These are phyloP conservation scores for Puma concolor DNA, from an alignment of 2,113 vertebrate species.

Conservation along the genomic window DNA sequence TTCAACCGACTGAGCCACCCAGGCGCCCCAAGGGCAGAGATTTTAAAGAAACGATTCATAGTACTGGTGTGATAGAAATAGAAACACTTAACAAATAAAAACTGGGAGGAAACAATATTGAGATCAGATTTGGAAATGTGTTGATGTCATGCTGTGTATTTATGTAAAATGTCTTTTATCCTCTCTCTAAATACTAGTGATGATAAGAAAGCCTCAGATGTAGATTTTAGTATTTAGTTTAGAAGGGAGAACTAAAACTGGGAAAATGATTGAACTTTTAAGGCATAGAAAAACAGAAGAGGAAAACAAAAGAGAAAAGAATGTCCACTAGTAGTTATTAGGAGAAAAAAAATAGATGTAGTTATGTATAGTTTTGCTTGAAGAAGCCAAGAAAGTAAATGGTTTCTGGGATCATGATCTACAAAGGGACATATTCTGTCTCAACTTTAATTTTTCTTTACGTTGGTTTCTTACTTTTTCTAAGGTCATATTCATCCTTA, in stretches of 20 bases:
- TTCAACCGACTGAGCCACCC: no score
- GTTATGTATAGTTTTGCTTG: neutral
- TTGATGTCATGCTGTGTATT: neutral
- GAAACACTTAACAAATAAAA: neutral
- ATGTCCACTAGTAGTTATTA: neutral
- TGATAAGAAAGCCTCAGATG: neutral
- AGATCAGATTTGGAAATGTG: neutral
- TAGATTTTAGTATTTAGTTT: neutral
- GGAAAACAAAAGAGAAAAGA: neutral
- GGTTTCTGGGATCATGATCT: neutral
- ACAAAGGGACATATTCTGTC: neutral
- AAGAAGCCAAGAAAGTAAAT: neutral
- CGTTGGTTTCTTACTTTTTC: neutral
- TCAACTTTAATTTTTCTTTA: neutral
- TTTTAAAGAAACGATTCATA: neutral
- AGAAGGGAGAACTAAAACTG: neutral
- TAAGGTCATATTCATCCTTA: neutral
- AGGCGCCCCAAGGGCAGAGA: neutral
- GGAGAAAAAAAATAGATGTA: neutral
- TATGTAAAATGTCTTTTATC: neutral
- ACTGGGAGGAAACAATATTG: neutral
- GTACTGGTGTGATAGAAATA: neutral
- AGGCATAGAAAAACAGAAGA: neutral
- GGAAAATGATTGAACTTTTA: neutral
- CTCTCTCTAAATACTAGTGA: neutral